Evolutionary conservation across 2,113 vertebrate genomes (phyloP).

Genomic region (Anseranas semipalmata): DNA sequence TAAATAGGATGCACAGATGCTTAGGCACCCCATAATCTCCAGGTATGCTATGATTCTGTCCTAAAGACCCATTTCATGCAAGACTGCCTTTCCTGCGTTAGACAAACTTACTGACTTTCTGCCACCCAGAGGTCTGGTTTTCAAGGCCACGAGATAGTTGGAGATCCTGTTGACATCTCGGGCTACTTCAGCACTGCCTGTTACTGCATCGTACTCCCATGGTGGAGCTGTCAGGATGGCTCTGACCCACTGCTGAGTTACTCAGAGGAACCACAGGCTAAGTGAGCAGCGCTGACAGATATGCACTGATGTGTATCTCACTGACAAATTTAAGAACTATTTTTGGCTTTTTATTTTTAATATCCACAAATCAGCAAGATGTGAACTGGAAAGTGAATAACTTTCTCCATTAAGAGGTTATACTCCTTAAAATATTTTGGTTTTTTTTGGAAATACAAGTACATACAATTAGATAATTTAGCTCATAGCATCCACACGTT

Average conservation of each 20-base stretch:
- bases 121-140: neutral
- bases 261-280: neutral
- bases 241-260: slow-evolving; percentile 19
- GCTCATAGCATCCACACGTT: neutral
- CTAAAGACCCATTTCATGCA: neutral
- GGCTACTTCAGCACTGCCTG: neutral
- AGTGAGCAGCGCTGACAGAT: slow-evolving; percentile 57
- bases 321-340: neutral
- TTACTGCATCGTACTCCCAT: slow-evolving; percentile 21
- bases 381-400: neutral
- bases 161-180: neutral
- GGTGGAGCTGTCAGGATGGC: slow-evolving; percentile 48
- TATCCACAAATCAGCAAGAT: slow-evolving; percentile 22
- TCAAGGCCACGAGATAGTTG: neutral
- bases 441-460: neutral
- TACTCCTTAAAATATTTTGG: neutral
- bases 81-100: neutral
- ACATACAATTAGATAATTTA: neutral
- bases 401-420: neutral
- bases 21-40: neutral
- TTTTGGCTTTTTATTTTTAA: slow-evolving; percentile 47
- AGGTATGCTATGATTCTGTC: neutral
- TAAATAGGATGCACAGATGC: neutral
- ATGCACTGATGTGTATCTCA: neutral
- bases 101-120: neutral